Conservation (phyloP, 2,797 vertebrate species). For the Ataeniobius toweri region DNA sequence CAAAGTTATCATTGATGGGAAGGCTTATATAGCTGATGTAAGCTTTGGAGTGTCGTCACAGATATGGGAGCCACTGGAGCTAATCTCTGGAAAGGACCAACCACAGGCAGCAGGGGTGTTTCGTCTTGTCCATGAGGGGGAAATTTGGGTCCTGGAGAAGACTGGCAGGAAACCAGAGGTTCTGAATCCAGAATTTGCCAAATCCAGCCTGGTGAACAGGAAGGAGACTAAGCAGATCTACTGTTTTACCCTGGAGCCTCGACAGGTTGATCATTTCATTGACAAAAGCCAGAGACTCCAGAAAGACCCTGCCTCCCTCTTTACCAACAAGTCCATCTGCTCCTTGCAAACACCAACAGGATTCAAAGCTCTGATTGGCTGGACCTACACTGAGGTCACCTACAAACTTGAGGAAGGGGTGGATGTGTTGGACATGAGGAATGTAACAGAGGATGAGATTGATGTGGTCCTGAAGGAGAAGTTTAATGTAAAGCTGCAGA, state of each 20-base stretch:
- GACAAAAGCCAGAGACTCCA: constrained; percentile 71
- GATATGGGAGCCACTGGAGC: constrained; percentile 84
- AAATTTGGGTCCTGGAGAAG: constrained; percentile 85
- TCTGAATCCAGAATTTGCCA: constrained; percentile 77
- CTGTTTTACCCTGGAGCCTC: constrained; percentile 80
- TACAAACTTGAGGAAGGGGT: constrained; percentile 82
- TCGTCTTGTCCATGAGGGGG: constrained; percentile 75
- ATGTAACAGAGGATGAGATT: constrained; percentile 80
- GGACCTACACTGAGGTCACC: constrained; percentile 81
- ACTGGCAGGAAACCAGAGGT: constrained; percentile 77
- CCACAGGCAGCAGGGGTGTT: constrained; percentile 81
- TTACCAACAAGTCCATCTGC: constrained; percentile 87
- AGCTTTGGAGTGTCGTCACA: constrained; percentile 83
- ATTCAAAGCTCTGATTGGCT: constrained; percentile 83
- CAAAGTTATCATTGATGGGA: constrained; percentile 74
- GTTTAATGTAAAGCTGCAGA: constrained; percentile 80
- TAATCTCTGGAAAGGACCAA: constrained; percentile 85
- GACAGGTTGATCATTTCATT: constrained; percentile 75
- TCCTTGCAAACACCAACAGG: constrained; percentile 83
- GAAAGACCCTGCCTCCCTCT: constrained; percentile 78
- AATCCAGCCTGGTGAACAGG: constrained; percentile 76
- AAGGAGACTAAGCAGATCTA: constrained; percentile 72
- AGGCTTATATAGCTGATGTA: constrained; percentile 81
- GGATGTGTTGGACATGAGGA: constrained; percentile 82
- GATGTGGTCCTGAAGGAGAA: constrained; percentile 80